Percentiles rank a stretch among this genome's conserved stretches.
Conservation (phyloP, 2,797 vertebrate genomes). For the Muscicapa striata region DNA sequence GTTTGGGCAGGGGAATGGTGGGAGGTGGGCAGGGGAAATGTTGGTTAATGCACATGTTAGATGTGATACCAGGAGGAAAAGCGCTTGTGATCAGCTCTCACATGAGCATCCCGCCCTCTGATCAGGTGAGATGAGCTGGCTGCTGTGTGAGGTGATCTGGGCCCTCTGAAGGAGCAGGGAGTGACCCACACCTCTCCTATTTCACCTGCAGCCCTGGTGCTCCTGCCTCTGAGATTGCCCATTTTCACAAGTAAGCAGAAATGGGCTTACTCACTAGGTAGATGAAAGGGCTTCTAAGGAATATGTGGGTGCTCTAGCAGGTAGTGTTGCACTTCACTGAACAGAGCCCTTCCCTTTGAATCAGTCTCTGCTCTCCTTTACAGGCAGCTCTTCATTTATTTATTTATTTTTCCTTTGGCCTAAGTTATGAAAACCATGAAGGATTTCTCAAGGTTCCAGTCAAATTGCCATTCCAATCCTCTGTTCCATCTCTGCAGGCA, state of each 20-base stretch:
- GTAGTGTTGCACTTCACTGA: background rate
- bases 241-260: constrained; percentile 26
- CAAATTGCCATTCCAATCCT: constrained; percentile 39
- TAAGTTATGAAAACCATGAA: constrained; percentile 34
- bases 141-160: background rate
- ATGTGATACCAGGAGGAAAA: background rate
- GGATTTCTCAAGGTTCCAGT: constrained; percentile 50
- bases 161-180: background rate
- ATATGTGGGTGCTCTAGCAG: constrained; percentile 24
- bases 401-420: background rate
- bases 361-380: constrained; percentile 7
- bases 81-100: background rate
- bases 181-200: background rate
- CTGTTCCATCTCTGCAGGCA: constrained; percentile 57
- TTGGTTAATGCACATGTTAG: background rate
- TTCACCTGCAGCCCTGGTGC: background rate
- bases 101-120: background rate
- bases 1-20: background rate
- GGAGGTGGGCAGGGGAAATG: background rate
- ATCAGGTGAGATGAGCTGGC: background rate
- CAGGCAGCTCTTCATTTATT: background rate
- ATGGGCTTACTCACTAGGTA: constrained; percentile 22
- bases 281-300: constrained; percentile 47
- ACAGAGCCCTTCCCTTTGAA: constrained; percentile 43
- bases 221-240: background rate